These are phyloP conservation scores for Ochropacha duplaris DNA, from an alignment of 2,888 invertebrate species.

Conservation along the genomic window DNA sequence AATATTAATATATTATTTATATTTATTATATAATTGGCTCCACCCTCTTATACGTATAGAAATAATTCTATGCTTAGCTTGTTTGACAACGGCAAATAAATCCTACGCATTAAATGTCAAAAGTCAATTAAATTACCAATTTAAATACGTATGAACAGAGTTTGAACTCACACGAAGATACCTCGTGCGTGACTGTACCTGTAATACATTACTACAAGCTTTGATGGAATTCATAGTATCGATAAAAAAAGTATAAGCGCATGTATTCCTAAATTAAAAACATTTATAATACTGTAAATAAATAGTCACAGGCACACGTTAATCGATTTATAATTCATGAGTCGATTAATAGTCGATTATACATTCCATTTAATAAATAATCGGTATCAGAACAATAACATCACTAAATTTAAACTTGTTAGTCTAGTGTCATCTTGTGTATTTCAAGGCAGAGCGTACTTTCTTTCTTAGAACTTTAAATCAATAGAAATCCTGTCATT, in stretches of 20 bases:
- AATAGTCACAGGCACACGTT: background rate
- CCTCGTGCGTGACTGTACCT: constrained; percentile 12
- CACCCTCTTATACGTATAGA: background rate
- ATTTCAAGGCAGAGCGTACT: background rate
- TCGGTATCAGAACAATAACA: background rate
- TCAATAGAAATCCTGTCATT: constrained; percentile 1
- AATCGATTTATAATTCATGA: background rate
- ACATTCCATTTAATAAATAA: background rate
- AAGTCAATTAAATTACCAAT: constrained; percentile 46
- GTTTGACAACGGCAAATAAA: constrained; percentile 1
- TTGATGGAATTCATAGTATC: background rate
- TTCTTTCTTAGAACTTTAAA: background rate
- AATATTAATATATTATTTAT: too few species aligned
- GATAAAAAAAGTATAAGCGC: too few species aligned
- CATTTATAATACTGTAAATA: too few species aligned
- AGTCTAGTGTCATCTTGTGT: background rate
- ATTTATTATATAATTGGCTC: background rate
- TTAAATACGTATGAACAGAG: constrained; percentile 31
- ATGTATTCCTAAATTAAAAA: background rate
- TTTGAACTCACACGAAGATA: constrained; percentile 28
- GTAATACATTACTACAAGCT: background rate
- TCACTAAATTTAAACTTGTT: background rate
- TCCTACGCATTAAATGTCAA: constrained; percentile 31
- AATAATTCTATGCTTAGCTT: background rate
- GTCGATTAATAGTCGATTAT: background rate